phyloP scores from a whole-genome alignment of 2,113 vertebrate genomes.

The Mormoops blainvillei region DNA sequence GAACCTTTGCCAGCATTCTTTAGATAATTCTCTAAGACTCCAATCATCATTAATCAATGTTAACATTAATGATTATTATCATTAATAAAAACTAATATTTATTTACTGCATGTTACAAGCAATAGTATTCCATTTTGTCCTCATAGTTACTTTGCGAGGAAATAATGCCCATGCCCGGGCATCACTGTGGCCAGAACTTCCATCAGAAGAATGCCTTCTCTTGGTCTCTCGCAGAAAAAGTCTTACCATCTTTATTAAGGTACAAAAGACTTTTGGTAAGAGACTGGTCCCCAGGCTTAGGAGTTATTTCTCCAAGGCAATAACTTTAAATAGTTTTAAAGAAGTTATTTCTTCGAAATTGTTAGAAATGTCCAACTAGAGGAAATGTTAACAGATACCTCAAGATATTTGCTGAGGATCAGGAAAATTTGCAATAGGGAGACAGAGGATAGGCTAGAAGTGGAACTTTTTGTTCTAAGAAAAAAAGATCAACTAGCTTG shows the following conservation, averaged over 20 bases:
- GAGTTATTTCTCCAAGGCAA: background rate
- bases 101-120: background rate
- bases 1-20: background rate
- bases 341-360: background rate
- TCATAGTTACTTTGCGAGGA: background rate
- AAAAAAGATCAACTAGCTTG: background rate
- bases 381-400: background rate
- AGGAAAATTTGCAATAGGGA: background rate
- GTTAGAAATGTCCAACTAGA: background rate
- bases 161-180: background rate
- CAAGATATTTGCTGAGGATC: background rate
- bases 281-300: background rate
- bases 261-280: background rate
- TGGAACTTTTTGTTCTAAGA: background rate
- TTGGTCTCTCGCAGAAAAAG: background rate
- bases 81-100: constrained; percentile 3
- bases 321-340: background rate
- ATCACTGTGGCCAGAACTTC: background rate
- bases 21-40: background rate
- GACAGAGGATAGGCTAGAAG: background rate
- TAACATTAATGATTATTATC: background rate
- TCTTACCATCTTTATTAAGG: background rate
- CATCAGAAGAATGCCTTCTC: background rate
- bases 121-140: background rate
- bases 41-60: background rate